A percentile compares a stretch with the other conserved stretches of the same genome.
These are phyloP conservation scores for Drosophila prosaltans DNA, from an alignment of 1,140 invertebrate species.

Conservation along the genomic window DNA sequence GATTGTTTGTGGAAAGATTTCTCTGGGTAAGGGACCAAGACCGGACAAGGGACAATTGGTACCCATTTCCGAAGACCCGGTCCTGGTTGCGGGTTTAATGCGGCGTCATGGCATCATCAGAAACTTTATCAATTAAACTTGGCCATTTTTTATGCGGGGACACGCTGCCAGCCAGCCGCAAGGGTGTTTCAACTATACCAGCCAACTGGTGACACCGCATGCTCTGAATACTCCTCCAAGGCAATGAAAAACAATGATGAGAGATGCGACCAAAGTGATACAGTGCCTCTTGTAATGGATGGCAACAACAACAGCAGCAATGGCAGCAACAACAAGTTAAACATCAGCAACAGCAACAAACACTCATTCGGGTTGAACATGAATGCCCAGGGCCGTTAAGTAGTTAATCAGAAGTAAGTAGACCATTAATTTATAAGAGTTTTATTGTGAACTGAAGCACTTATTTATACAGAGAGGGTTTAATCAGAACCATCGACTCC, in stretches of 20 bases:
- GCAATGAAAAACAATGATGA: constrained; percentile 14
- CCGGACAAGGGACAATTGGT: constrained; percentile 20
- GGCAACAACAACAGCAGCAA: neutral
- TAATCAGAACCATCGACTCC: neutral
- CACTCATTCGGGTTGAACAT: constrained; percentile 10
- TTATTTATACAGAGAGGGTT: constrained; percentile 5
- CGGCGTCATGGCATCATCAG: constrained; percentile 74
- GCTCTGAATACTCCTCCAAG: neutral
- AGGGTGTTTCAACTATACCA: constrained; percentile 47
- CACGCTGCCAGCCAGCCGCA: constrained; percentile 61
- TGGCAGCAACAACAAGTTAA: neutral
- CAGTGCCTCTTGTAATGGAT: constrained; percentile 3
- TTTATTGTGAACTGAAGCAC: neutral
- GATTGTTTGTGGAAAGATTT: too few species aligned
- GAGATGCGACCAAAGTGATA: constrained; percentile 9
- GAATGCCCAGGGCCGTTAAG: neutral
- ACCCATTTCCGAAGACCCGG: constrained; percentile 11
- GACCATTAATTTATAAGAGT: constrained; percentile 14
- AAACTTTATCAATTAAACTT: constrained; percentile 81
- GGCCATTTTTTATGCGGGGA: constrained; percentile 66
- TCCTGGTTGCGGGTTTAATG: constrained; percentile 62
- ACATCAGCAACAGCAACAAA: neutral
- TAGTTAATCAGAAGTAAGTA: constrained; percentile 16
- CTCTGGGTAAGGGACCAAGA: neutral
- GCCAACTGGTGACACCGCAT: constrained; percentile 41